A percentile compares a stretch with the other conserved stretches of the same genome.
Evolutionary conservation across 2,888 invertebrate genomes (phyloP).

Genomic region (Ornithoptera priamus): DNA sequence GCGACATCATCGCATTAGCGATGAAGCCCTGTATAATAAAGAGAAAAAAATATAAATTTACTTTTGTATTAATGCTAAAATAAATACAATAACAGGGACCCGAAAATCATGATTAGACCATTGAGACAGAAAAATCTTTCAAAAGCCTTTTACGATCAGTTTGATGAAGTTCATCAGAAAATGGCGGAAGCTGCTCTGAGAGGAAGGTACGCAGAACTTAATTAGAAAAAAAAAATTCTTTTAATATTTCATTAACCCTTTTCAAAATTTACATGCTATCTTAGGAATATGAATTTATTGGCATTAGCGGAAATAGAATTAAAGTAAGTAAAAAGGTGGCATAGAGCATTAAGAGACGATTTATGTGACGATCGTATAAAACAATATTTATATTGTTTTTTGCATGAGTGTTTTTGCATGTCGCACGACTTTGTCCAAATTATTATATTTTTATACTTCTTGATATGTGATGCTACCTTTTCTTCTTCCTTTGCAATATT

Average conservation of each 20-base stretch:
- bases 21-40: too few relatives aligned
- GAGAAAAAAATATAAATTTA: too few relatives aligned
- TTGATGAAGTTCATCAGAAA: constrained; percentile 79
- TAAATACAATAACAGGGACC: constrained; percentile 50
- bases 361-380: too few relatives aligned
- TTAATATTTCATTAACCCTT: neutral
- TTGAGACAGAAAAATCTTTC: constrained; percentile 83
- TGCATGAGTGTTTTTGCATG: too few relatives aligned
- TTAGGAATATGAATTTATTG: constrained; percentile 64
- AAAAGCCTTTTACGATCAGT: constrained; percentile 75
- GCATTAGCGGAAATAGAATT: constrained; percentile 53
- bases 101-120: constrained; percentile 72
- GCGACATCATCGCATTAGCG: too few relatives aligned
- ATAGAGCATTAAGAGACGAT: neutral
- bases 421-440: too few relatives aligned
- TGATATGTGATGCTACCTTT: neutral
- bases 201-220: constrained; percentile 67
- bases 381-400: too few relatives aligned
- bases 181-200: constrained; percentile 78
- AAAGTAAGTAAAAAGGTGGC: constrained; percentile 49
- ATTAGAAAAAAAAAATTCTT: neutral
- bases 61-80: too few relatives aligned
- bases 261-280: constrained; percentile 48
- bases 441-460: neutral
- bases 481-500: neutral